Evolutionary conservation across 2,113 vertebrate genomes (phyloP).

Genomic region (Gracilinanus agilis): DNA sequence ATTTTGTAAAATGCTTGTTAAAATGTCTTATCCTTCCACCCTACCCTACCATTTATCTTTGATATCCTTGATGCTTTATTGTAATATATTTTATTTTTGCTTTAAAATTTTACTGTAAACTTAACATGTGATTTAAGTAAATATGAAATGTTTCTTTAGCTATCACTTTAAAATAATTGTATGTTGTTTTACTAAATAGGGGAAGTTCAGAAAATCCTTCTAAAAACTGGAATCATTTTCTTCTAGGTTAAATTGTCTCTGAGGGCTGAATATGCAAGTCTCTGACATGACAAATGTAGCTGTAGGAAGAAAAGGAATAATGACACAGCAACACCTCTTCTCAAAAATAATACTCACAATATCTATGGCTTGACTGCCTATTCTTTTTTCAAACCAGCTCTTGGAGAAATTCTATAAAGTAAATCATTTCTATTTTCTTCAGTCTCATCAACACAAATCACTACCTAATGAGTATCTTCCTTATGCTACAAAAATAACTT

Average conservation of each 20-base stretch:
- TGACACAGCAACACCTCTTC: neutral
- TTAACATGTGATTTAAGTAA: neutral
- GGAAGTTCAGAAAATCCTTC: neutral
- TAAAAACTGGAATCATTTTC: conserved; percentile 14
- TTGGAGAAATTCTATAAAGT: conserved; percentile 56
- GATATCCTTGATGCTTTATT: neutral
- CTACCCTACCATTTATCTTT: neutral
- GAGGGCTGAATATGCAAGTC: neutral
- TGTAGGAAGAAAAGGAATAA: neutral
- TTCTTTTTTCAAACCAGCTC: conserved; percentile 27
- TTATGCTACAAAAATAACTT: conserved; percentile 36
- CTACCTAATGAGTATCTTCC: conserved; percentile 49
- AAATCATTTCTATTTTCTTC: neutral
- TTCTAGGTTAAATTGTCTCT: neutral
- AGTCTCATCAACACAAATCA: conserved; percentile 37
- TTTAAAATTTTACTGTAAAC: neutral
- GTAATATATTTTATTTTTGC: neutral
- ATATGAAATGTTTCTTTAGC: neutral
- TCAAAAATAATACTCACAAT: conserved; percentile 25
- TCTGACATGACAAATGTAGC: conserved; percentile 29
- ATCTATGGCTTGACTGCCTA: conserved; percentile 4
- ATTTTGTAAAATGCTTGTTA: neutral
- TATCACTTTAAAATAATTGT: neutral
- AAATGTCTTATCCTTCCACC: neutral
- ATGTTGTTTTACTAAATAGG: neutral